A percentile compares a stretch with the other conserved stretches of the same genome.
Conservation (phyloP, 2,888 invertebrate genomes). For the Machimus atricapillus region DNA sequence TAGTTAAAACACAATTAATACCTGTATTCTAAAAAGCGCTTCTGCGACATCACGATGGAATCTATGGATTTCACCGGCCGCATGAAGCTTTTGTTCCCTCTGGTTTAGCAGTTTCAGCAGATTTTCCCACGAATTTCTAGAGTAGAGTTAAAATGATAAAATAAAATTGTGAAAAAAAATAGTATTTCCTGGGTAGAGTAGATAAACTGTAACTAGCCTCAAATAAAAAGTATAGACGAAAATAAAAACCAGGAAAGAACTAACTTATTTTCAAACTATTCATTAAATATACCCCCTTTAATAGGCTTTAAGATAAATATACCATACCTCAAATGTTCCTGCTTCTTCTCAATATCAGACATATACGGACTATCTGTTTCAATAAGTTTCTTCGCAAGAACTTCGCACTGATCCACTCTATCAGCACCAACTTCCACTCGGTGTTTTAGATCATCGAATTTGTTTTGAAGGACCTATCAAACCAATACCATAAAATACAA, state of each 20-base stretch:
- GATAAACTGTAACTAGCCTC: not conserved
- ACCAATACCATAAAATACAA: not conserved
- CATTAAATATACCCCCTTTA: not conserved
- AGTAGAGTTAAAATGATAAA: not conserved
- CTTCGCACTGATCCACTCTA: constrained; percentile 88
- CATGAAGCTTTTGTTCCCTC: constrained; percentile 85
- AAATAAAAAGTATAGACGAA: too few species aligned
- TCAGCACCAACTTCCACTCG: constrained; percentile 89
- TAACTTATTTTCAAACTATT: not conserved
- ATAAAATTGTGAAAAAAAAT: not conserved
- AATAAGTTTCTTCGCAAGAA: constrained; percentile 85
- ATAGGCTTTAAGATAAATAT: not conserved
- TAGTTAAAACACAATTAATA: not conserved
- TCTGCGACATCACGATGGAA: constrained; percentile 97
- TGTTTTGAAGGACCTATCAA: constrained; percentile 76
- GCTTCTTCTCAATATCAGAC: constrained; percentile 82
- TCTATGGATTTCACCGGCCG: constrained; percentile 95
- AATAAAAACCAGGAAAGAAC: too few species aligned
- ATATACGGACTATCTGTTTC: constrained; percentile 86
- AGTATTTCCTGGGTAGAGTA: not conserved
- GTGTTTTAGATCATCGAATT: constrained; percentile 92
- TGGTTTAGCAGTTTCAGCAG: constrained; percentile 86
- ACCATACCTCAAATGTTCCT: constrained; percentile 81
- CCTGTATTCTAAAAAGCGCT: constrained; percentile 82
- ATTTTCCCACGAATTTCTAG: constrained; percentile 83